Conservation (phyloP, 2,113 vertebrate genomes). For the Panurus biarmicus region DNA sequence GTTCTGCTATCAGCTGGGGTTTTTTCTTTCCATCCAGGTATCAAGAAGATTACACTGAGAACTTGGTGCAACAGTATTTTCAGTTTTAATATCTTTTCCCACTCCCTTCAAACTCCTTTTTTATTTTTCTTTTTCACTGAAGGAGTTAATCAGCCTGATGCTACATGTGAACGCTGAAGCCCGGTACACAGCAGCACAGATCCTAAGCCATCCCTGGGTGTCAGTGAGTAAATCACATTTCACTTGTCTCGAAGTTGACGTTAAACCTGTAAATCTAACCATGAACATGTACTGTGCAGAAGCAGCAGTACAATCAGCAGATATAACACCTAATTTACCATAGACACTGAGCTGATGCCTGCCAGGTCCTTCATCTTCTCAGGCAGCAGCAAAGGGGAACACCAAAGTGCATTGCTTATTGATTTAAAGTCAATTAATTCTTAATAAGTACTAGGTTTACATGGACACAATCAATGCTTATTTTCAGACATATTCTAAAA, state of each 20-base stretch:
- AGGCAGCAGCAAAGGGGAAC: not conserved
- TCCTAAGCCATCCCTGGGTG: constrained; percentile 93
- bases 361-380: not conserved
- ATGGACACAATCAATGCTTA: not conserved
- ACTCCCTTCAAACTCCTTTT: not conserved
- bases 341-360: not conserved
- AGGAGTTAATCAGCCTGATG: constrained; percentile 95
- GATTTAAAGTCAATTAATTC: not conserved
- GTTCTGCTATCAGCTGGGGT: not conserved
- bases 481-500: not conserved
- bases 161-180: constrained; percentile 87
- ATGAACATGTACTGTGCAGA: not conserved
- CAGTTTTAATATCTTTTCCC: not conserved
- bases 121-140: not conserved
- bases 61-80: not conserved
- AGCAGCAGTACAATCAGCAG: not conserved
- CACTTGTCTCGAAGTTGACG: not conserved
- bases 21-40: not conserved
- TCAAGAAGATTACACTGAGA: not conserved
- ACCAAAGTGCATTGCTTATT: not conserved
- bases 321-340: not conserved
- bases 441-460: not conserved
- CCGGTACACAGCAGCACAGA: constrained; percentile 87
- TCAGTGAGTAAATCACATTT: constrained; percentile 75
- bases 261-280: not conserved